phyloP scores from a whole-genome alignment of 2,113 vertebrate species.

The Psammodynastes pulverulentus region DNA sequence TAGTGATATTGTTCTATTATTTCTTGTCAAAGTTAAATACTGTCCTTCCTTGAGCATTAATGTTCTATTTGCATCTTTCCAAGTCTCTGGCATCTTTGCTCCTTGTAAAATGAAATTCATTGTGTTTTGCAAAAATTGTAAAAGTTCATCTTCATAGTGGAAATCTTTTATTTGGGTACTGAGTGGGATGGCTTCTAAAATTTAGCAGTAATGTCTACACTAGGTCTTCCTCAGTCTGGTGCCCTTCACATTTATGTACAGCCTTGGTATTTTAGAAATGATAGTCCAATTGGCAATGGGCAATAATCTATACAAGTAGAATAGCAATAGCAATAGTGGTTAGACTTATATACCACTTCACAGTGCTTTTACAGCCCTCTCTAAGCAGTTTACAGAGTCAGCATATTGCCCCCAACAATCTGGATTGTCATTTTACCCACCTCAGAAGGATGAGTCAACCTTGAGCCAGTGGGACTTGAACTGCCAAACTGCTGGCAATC shows the following conservation, averaged over 20 bases:
- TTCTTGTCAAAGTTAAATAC: not conserved
- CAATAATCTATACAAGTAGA: not conserved
- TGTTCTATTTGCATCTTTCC: not conserved
- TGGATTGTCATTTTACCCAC: no score
- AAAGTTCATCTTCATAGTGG: not conserved
- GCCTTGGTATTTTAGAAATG: not conserved
- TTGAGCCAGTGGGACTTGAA: no score
- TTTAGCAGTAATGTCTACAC: not conserved
- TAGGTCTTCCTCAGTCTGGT: not conserved
- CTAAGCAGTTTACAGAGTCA: no score
- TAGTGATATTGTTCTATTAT: not conserved
- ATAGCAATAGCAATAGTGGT: no score
- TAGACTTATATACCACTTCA: no score
- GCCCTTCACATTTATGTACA: not conserved
- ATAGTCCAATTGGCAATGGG: not conserved
- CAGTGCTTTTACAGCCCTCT: no score
- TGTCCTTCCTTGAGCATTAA: not conserved
- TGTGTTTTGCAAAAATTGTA: not conserved
- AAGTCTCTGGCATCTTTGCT: not conserved
- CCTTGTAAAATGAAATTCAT: not conserved
- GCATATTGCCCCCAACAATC: no score
- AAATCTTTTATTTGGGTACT: not conserved
- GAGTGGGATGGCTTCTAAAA: conserved; percentile 18
- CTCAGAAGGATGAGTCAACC: no score
- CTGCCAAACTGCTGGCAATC: no score